Percentiles rank a stretch among this genome's conserved stretches.
phyloP scores from a whole-genome alignment of 2,797 vertebrate species.

The Oryzias dopingdopingensis region DNA sequence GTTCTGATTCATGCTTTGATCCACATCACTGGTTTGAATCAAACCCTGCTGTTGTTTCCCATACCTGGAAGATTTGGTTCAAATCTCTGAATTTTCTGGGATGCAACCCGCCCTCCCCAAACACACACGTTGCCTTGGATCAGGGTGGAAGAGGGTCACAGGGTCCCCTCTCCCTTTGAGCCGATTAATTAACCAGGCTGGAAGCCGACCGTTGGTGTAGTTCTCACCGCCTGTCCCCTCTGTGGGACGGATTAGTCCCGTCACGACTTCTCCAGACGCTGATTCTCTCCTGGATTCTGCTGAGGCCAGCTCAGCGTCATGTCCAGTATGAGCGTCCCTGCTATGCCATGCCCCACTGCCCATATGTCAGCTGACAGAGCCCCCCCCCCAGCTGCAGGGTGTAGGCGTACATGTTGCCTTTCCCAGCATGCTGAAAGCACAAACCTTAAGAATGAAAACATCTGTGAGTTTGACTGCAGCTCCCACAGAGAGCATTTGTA shows the following conservation, averaged over 20 bases:
- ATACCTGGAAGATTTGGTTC: constrained; percentile 42
- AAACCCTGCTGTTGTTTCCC: constrained; percentile 21
- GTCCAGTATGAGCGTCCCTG: constrained; percentile 31
- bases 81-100: constrained; percentile 41
- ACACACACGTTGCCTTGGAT: constrained; percentile 35
- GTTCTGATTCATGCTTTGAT: too few species aligned
- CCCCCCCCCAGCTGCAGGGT: constrained; percentile 21
- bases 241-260: constrained; percentile 50
- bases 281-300: constrained; percentile 26
- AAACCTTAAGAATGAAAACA: neutral
- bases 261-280: constrained; percentile 21
- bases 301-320: constrained; percentile 13
- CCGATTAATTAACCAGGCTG: constrained; percentile 69
- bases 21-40: too few species aligned
- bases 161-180: constrained; percentile 64
- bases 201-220: constrained; percentile 44
- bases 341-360: constrained; percentile 48
- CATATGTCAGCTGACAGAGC: constrained; percentile 62
- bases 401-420: constrained; percentile 4
- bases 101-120: constrained; percentile 25
- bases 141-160: constrained; percentile 37
- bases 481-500: constrained; percentile 40
- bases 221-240: constrained; percentile 10
- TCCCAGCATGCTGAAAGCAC: neutral
- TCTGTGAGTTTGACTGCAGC: constrained; percentile 28